phyloP scores from a whole-genome alignment of 2,113 vertebrate species.

The Mohoua ochrocephala region DNA sequence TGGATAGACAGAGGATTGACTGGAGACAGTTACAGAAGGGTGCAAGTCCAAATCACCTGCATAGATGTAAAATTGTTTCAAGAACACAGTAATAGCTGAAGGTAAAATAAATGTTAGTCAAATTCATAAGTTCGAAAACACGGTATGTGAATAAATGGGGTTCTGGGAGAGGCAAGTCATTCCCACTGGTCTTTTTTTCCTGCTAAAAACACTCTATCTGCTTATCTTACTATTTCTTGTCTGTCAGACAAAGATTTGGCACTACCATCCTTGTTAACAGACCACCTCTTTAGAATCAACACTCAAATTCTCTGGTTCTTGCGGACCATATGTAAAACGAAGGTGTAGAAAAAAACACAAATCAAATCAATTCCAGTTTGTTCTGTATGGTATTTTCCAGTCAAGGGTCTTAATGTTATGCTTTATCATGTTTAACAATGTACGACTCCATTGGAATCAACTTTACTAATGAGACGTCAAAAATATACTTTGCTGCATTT shows the following conservation, averaged over 20 bases:
- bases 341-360: neutral
- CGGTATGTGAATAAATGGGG: neutral
- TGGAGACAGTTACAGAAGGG: neutral
- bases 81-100: neutral
- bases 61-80: neutral
- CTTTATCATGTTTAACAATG: neutral
- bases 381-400: neutral
- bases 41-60: neutral
- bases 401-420: neutral
- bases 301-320: neutral
- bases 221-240: neutral
- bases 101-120: neutral
- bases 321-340: neutral
- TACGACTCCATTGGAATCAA: neutral
- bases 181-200: neutral
- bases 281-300: neutral
- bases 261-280: neutral
- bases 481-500: constrained; percentile 60
- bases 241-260: neutral
- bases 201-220: neutral
- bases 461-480: constrained; percentile 45
- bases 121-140: neutral
- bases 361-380: neutral
- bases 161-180: neutral
- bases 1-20: neutral